Evolutionary conservation across 2,113 vertebrate species (phyloP).

Genomic region (Pseudolaguvia tuberculata): DNA sequence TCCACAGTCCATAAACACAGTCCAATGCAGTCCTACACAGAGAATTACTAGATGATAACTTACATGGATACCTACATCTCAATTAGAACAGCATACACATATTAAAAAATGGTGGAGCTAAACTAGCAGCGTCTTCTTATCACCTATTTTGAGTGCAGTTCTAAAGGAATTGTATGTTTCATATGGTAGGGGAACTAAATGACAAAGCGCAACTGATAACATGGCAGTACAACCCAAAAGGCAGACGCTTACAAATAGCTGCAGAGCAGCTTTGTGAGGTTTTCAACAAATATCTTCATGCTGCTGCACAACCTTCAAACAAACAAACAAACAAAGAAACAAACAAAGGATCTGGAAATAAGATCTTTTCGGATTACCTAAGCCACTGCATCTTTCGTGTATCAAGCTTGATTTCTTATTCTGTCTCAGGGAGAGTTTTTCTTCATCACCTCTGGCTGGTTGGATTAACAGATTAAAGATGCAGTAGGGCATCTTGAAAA

Average conservation of each 20-base stretch:
- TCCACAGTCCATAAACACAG: background rate
- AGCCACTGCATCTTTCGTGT: background rate
- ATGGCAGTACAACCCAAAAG: no score
- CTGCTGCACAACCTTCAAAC: background rate
- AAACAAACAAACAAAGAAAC: background rate
- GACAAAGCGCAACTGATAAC: background rate
- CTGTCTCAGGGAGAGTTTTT: background rate
- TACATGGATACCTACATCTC: background rate
- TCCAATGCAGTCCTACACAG: background rate
- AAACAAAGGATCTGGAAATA: no score
- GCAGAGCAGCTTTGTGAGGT: background rate
- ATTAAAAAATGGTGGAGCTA: no score
- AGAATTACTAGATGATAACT: background rate
- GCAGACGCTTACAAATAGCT: no score
- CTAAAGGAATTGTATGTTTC: background rate
- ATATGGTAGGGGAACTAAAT: background rate
- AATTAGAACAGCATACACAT: background rate
- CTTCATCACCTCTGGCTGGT: background rate
- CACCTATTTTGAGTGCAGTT: slow-evolving; percentile 5
- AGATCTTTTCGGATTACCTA: no score
- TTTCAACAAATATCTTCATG: background rate
- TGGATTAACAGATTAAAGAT: no score
- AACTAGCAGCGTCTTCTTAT: no score
- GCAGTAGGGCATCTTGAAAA: no score
- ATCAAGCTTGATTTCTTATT: background rate